These are phyloP conservation scores for Caranx ignobilis DNA, from an alignment of 2,113 vertebrate genomes.

Conservation along the genomic window DNA sequence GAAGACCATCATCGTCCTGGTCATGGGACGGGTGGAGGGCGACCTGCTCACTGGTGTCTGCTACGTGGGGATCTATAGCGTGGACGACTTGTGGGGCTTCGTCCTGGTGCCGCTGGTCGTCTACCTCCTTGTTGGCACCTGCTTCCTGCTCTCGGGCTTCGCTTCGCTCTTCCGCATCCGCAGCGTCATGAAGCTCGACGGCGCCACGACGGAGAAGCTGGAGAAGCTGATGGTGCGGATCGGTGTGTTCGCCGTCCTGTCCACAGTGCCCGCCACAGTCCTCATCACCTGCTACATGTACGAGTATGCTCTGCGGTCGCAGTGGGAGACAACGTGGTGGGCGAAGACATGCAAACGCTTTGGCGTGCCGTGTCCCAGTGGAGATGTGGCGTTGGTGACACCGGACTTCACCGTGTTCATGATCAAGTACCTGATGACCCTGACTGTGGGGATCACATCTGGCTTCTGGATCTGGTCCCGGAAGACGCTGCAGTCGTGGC, in stretches of 20 bases:
- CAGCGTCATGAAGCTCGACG: constrained; percentile 41
- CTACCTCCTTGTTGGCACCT: constrained; percentile 92
- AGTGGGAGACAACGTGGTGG: constrained; percentile 93
- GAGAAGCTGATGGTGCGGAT: constrained; percentile 95
- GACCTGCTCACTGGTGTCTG: constrained; percentile 94
- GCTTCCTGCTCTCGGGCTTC: constrained; percentile 92
- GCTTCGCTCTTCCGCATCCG: constrained; percentile 84
- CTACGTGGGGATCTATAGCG: constrained; percentile 91
- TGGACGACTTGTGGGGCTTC: constrained; percentile 90
- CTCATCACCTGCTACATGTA: constrained; percentile 94
- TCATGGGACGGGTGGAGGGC: constrained; percentile 92
- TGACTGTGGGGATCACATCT: constrained; percentile 93
- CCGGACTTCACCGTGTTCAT: constrained; percentile 94
- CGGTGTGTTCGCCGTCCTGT: constrained; percentile 91
- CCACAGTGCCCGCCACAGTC: constrained; percentile 90
- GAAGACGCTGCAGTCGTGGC: constrained; percentile 95
- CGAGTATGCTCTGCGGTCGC: constrained; percentile 90
- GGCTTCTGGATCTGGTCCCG: constrained; percentile 97
- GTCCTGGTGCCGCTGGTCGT: constrained; percentile 91
- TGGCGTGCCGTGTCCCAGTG: constrained; percentile 87
- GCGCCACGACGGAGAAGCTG: constrained; percentile 83
- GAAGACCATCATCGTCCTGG: constrained; percentile 92
- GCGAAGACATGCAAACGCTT: constrained; percentile 91
- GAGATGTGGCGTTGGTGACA: constrained; percentile 87
- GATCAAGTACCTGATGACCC: constrained; percentile 97